Base-by-base conservation (phyloP, 2,888 invertebrate species). In the Autographa gamma region DNA sequence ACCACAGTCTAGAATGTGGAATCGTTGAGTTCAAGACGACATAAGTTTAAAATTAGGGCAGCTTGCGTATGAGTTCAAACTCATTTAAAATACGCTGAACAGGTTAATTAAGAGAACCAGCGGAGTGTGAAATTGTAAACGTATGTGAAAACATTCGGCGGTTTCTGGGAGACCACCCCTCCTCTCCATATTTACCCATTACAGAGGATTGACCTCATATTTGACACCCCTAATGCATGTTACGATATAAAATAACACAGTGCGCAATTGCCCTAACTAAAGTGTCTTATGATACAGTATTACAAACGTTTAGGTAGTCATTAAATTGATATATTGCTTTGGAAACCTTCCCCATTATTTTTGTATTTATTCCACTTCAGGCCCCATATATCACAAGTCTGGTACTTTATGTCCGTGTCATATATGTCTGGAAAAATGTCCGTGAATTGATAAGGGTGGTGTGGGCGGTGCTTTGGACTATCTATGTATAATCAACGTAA, bases 71-170 rank as follows among this genome's bases (percentile, higher is more conserved):
- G 79, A 83, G 77, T 85, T 83, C 81, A 84, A 83, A 89, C 89
- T 89, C 88, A 87, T 92, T 93, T 90, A 89, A 91, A 93, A 92
- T 91, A 92, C 88, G 90, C 90, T 90, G 90, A 92, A 91, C 89
- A 79, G 86, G 91, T 92, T 93, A 93, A 93, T 93, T 93, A 93
- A 91, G 89, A 85, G 88, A 85, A 79, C 86, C 91, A 88, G 87
- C 91, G 81, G 87, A 63, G 91, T 92, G 92, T 93, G 92, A 93
- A 93, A 93, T 93, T 93, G 92, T 92, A 90, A 92, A 91, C 90
- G 91, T 90, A 91, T 92, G 89, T 91, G 89, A 90, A 91, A 91
- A 91, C 89, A 91, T 91, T 91, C 79, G 84, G 90, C 73, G 91
- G 91, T 89, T 88, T 86, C 88, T 86, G 86, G 79, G 83, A 77